Conservation (phyloP, 1,140 invertebrate species). For the Venustaconcha ellipsiformis region DNA sequence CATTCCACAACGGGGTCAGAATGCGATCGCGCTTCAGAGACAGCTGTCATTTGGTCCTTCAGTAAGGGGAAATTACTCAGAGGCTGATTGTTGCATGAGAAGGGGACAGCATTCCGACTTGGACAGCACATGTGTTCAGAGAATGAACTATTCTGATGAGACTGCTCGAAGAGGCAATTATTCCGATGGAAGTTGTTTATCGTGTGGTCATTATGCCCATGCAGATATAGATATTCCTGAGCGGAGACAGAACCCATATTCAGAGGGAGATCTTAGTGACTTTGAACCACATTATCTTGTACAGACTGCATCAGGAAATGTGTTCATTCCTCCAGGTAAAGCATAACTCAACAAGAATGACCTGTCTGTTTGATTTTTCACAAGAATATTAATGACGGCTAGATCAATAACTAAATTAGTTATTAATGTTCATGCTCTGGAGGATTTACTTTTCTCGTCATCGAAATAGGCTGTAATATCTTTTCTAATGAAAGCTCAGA, state of each 20-base stretch:
- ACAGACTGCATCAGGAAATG: conserved; percentile 89
- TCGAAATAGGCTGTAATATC: no score
- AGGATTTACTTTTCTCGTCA: no score
- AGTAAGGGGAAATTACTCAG: conserved; percentile 59
- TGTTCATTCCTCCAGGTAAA: conserved; percentile 82
- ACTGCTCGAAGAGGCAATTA: no score
- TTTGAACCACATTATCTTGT: conserved; percentile 93
- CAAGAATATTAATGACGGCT: no score
- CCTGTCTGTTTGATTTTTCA: no score
- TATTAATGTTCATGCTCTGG: no score
- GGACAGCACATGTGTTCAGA: conserved; percentile 12
- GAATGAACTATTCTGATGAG: neutral
- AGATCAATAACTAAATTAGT: no score
- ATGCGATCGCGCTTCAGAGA: conserved; percentile 8
- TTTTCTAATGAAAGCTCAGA: no score
- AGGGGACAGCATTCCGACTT: conserved; percentile 29
- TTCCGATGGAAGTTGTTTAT: no score
- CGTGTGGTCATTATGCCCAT: no score
- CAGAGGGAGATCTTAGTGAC: conserved; percentile 80
- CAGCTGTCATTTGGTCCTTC: conserved; percentile 52
- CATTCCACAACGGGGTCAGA: conserved; percentile 61
- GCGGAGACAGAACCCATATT: conserved; percentile 35
- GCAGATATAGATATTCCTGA: no score
- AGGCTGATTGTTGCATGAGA: conserved; percentile 46
- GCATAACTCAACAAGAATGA: no score